These are phyloP conservation scores for Maconellicoccus hirsutus DNA, from an alignment of 1,140 invertebrate species.

Conservation along the genomic window DNA sequence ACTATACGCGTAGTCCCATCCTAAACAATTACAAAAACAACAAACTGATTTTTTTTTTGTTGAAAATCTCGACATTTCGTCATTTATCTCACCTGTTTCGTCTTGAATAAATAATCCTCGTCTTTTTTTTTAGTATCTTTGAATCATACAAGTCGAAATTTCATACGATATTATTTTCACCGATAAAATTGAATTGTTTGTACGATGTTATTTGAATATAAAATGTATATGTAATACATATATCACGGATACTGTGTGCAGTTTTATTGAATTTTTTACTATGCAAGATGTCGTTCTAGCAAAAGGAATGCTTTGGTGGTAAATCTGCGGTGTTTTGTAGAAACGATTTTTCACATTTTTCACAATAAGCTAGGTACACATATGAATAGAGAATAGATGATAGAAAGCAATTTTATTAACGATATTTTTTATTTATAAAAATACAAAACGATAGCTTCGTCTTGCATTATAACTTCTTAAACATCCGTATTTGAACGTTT, in stretches of 20 bases:
- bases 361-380: neutral
- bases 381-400: too few relatives aligned
- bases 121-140: too few relatives aligned
- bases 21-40: too few relatives aligned
- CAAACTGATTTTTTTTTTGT: neutral
- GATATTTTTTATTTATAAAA: neutral
- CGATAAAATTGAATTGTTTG: constrained; percentile 6
- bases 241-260: neutral
- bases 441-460: neutral
- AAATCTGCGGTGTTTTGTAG: neutral
- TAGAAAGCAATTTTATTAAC: neutral
- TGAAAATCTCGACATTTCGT: neutral
- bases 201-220: neutral
- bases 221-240: neutral
- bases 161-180: too few relatives aligned
- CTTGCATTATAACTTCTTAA: too few relatives aligned
- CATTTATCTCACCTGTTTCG: neutral
- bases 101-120: neutral
- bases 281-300: neutral
- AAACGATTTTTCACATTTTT: neutral
- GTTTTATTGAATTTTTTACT: neutral
- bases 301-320: neutral
- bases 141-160: too few relatives aligned
- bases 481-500: too few relatives aligned
- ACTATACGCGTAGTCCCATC: too few relatives aligned